A percentile compares a stretch with the other conserved stretches of the same genome.
These are phyloP conservation scores for Acleris emargana DNA, from an alignment of 2,888 invertebrate species.

Conservation along the genomic window DNA sequence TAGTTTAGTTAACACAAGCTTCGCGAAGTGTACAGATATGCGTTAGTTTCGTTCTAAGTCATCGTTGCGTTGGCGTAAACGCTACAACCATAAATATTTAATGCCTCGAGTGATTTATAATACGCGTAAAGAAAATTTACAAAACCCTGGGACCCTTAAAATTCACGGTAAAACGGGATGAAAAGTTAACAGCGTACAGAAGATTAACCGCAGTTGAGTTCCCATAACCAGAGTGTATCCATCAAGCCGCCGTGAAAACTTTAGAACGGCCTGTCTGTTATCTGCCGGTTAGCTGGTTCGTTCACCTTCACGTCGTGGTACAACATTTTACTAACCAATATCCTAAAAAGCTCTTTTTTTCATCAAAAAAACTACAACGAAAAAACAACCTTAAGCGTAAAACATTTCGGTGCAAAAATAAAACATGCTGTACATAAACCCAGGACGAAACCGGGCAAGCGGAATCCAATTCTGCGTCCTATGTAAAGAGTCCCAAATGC, in stretches of 20 bases:
- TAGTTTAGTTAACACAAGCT: no score
- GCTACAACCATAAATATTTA: no score
- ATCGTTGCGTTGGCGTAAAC: no score
- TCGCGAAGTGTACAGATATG: no score
- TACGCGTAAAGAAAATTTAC: no score
- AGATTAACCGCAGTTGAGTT: not conserved
- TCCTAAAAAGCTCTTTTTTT: slow-evolving; percentile 34
- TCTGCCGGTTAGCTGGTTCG: slow-evolving; percentile 9
- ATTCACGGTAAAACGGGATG: not conserved
- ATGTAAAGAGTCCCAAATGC: slow-evolving; percentile 19
- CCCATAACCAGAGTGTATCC: not conserved
- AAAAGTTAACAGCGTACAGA: not conserved
- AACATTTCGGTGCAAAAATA: not conserved
- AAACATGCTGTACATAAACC: not conserved
- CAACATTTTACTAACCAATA: slow-evolving; percentile 33
- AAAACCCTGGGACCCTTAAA: not conserved
- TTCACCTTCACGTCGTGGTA: slow-evolving; percentile 33
- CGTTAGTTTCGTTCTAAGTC: no score
- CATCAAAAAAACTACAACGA: not conserved
- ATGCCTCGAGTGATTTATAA: no score
- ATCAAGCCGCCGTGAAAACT: slow-evolving; percentile 1
- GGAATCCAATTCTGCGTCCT: slow-evolving; percentile 13
- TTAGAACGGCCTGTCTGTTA: not conserved
- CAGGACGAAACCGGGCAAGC: not conserved
- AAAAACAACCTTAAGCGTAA: slow-evolving; percentile 1